Conservation (phyloP, 2,888 invertebrate genomes). For the Sphaerolaimus hirsutus region DNA sequence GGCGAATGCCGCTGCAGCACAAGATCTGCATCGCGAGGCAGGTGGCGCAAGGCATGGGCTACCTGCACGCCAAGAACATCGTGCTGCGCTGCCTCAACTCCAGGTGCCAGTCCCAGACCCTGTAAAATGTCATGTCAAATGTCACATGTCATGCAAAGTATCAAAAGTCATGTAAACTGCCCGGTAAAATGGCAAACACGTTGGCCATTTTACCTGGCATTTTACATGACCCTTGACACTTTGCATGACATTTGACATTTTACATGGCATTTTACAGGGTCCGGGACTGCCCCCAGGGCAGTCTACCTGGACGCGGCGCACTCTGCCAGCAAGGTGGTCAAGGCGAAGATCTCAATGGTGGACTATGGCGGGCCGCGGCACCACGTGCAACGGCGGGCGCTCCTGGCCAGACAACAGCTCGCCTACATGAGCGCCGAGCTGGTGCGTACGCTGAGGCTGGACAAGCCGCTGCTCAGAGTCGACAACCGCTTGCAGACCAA, state of each 20-base stretch:
- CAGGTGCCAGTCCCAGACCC: constrained; percentile 28
- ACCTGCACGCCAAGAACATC: constrained; percentile 31
- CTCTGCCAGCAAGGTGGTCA: too few relatives aligned
- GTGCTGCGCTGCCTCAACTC: constrained; percentile 28
- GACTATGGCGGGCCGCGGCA: constrained; percentile 23
- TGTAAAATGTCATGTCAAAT: too few relatives aligned
- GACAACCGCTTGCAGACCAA: constrained; percentile 12
- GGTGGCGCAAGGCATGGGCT: constrained; percentile 29
- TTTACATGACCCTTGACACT: too few relatives aligned
- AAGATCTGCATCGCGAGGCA: constrained; percentile 25
- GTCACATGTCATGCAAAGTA: too few relatives aligned
- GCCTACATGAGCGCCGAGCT: constrained; percentile 23
- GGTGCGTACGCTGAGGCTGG: constrained; percentile 12
- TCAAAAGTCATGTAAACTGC: too few relatives aligned
- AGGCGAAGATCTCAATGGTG: constrained; percentile 29
- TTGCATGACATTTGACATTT: too few relatives aligned
- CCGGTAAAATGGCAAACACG: too few relatives aligned
- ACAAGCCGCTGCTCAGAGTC: constrained; percentile 13
- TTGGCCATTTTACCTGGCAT: too few relatives aligned
- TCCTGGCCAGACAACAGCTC: constrained; percentile 24
- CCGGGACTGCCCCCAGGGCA: too few relatives aligned
- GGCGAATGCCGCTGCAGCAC: constrained; percentile 20
- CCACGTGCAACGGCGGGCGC: not conserved
- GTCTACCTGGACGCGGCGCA: too few relatives aligned
- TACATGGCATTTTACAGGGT: too few relatives aligned